phyloP scores from a whole-genome alignment of 2,888 invertebrate genomes.

The Xylophagus ater region DNA sequence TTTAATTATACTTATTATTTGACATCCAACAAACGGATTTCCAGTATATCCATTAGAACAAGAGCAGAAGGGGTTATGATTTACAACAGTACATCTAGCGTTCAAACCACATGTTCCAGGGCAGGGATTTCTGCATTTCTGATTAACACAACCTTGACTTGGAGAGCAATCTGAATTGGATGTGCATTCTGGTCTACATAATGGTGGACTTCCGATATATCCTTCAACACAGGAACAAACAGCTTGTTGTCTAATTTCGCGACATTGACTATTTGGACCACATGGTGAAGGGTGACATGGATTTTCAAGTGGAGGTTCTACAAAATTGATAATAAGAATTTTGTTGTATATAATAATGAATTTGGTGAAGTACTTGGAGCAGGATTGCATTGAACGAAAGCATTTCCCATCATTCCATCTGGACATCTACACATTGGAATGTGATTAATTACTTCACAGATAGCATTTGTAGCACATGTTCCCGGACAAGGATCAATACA shows the following conservation, averaged over 20 bases:
- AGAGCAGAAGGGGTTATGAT: slow-evolving; percentile 61
- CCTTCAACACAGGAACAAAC: slow-evolving; percentile 51
- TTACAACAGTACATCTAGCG: slow-evolving; percentile 56
- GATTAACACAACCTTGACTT: slow-evolving; percentile 53
- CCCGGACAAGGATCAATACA: slow-evolving; percentile 63
- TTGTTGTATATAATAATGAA: neutral
- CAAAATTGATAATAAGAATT: slow-evolving; percentile 18
- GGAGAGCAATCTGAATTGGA: slow-evolving; percentile 54
- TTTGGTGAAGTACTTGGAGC: slow-evolving; percentile 20
- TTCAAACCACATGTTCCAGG: slow-evolving; percentile 59
- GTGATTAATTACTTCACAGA: slow-evolving; percentile 63
- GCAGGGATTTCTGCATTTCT: slow-evolving; percentile 62
- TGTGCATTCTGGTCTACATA: slow-evolving; percentile 68
- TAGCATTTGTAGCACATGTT: slow-evolving; percentile 57
- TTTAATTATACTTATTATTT: slow-evolving; percentile 22
- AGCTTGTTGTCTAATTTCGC: slow-evolving; percentile 48
- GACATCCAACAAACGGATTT: slow-evolving; percentile 52
- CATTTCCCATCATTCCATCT: slow-evolving; percentile 51
- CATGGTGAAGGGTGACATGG: slow-evolving; percentile 52
- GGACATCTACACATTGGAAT: slow-evolving; percentile 52
- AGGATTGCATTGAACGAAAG: slow-evolving; percentile 46
- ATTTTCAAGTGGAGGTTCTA: slow-evolving; percentile 10
- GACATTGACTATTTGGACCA: slow-evolving; percentile 54
- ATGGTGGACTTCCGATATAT: slow-evolving; percentile 54
- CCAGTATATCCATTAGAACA: slow-evolving; percentile 54